phyloP scores from a whole-genome alignment of 2,888 invertebrate genomes.

The Spicauda simplicius region DNA sequence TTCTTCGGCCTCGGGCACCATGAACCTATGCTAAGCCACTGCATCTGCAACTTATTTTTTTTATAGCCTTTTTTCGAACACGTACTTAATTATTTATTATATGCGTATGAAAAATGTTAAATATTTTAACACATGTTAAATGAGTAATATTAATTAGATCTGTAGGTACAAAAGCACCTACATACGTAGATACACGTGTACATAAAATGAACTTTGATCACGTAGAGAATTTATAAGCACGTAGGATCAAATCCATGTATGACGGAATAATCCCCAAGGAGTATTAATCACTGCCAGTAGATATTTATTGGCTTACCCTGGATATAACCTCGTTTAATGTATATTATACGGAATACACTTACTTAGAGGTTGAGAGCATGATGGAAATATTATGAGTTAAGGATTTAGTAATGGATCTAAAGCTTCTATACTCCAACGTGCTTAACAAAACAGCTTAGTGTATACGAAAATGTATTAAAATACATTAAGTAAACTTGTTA shows the following conservation, averaged over 20 bases:
- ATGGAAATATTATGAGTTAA: constrained; percentile 3
- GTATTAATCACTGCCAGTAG: constrained; percentile 35
- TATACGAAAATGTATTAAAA: too few relatives aligned
- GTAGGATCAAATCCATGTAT: constrained; percentile 28
- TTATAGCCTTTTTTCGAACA: too few relatives aligned
- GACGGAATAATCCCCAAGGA: constrained; percentile 29
- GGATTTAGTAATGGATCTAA: constrained; percentile 7
- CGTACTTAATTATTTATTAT: too few relatives aligned
- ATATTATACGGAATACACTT: constrained; percentile 28
- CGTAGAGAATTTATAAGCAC: constrained; percentile 19
- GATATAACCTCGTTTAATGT: constrained; percentile 30
- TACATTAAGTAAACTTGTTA: too few relatives aligned
- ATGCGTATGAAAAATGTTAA: too few relatives aligned
- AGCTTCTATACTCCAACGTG: neutral
- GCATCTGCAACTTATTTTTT: too few relatives aligned
- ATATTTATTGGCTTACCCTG: constrained; percentile 34
- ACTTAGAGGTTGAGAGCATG: constrained; percentile 9
- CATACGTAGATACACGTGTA: neutral
- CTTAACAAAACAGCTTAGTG: too few relatives aligned
- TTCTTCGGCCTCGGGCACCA: too few relatives aligned
- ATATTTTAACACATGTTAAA: too few relatives aligned
- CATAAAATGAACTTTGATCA: constrained; percentile 17
- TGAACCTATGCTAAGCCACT: too few relatives aligned
- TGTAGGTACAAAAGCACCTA: neutral
- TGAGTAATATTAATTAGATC: too few relatives aligned